Conservation (phyloP, 2,797 vertebrate genomes). For the Pipistrellus kuhlii region DNA sequence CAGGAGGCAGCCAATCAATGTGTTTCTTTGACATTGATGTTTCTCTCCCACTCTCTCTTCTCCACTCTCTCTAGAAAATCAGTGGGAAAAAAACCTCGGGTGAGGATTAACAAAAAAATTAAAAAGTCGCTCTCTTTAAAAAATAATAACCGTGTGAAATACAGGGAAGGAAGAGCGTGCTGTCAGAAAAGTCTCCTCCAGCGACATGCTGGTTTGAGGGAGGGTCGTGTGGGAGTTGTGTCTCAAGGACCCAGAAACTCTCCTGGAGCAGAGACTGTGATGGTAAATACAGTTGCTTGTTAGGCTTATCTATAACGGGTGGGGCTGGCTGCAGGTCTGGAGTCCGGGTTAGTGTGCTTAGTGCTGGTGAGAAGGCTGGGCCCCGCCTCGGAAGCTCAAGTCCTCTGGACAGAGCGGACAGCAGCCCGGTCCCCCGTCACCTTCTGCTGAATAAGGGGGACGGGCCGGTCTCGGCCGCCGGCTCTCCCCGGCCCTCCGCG, state of each 20-base stretch:
- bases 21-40: too few species aligned
- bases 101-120: too few species aligned
- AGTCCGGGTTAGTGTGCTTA: conserved; percentile 85
- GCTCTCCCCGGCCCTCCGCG: neutral
- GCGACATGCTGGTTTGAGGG: neutral
- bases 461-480: neutral
- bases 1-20: too few species aligned
- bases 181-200: neutral
- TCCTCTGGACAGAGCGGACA: neutral
- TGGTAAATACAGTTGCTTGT: neutral
- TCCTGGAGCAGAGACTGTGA: neutral
- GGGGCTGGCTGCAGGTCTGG: neutral
- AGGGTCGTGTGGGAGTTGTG: neutral
- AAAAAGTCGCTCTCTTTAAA: too few species aligned
- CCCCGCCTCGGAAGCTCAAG: neutral
- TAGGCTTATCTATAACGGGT: conserved; percentile 57
- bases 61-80: too few species aligned
- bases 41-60: too few species aligned
- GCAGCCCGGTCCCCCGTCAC: neutral
- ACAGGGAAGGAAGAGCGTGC: neutral
- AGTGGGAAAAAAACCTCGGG: too few species aligned
- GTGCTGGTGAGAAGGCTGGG: conserved; percentile 31
- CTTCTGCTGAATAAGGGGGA: conserved; percentile 52
- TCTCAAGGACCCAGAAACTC: neutral
- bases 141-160: neutral